Evolutionary conservation across 2,888 invertebrate genomes (phyloP), one percentile per base, ranked within the genome.

Genomic region (Idaea dimidiata): DNA sequence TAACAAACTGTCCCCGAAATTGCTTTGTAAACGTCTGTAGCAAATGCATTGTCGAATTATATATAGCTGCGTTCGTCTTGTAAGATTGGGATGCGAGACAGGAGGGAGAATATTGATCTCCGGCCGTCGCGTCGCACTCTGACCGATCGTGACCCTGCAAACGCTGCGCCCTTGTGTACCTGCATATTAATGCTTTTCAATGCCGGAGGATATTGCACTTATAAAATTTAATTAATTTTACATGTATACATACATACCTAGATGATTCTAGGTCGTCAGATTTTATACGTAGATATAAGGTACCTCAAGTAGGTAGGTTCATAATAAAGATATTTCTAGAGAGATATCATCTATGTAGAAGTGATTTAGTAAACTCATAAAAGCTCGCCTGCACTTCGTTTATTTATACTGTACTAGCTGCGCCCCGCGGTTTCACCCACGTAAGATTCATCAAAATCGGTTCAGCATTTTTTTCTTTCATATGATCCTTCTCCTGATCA

Each of bases 141-240:
- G 92, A 92, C 92, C 91, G 87, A 83, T 79, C 84, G 74, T 92
- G 88, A 93, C 88, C 91, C 86, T 80, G 70, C 79, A 72, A 74
- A 76, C 81, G 82, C 81, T 82, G 82, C 81, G 82, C 81, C 82
- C 82, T 83, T 83, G 80, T 77, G 64, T 73, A 79, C 76, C 79
- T 81, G 76, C 72, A 62, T 67, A 68, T 70, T 32, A 43, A 53
- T 59, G 65, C 59, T 65, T 60, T 65, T 64, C 62, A 66, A 65
- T 67, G 65, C 66, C 65, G 63, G 61, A 43, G 54, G 18, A 18
- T 18, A 60, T 62, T 62, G 64, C 62, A 62, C 43, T 66, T 65
- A 60, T 55, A 61, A 55, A 59, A 57, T 32, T 32, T 17, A 17
- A 18, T 32, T 16, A 31, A 54, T 54, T 54, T 8, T 60, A 58